Conservation (phyloP, 1,140 invertebrate genomes). For the Bicyclus anynana region DNA sequence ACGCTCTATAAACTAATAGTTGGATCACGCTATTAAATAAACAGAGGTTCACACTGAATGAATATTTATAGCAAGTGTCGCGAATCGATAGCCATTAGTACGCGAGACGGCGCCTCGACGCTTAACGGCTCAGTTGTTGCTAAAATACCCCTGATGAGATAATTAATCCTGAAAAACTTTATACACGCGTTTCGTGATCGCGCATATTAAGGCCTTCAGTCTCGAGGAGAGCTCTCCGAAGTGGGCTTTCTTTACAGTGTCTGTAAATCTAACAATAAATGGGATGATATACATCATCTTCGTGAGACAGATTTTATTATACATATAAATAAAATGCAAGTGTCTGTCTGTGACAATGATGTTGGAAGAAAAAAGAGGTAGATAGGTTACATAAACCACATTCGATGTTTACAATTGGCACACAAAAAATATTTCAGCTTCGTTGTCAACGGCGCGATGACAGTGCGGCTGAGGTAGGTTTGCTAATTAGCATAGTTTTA, state of each 20-base stretch:
- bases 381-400: too few relatives aligned
- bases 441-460: too few relatives aligned
- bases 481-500: too few relatives aligned
- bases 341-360: too few relatives aligned
- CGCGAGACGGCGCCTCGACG: constrained; percentile 9
- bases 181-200: constrained; percentile 12
- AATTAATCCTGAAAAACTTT: constrained; percentile 20
- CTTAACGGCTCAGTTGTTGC: constrained; percentile 28
- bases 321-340: too few relatives aligned
- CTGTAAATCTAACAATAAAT: background rate
- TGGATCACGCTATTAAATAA: constrained; percentile 25
- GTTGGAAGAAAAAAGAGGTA: too few relatives aligned
- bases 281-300: background rate
- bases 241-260: background rate
- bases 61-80: constrained; percentile 34
- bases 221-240: background rate
- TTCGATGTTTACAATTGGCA: too few relatives aligned
- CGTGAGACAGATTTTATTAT: too few relatives aligned
- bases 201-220: background rate
- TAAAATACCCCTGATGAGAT: constrained; percentile 12
- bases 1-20: too few relatives aligned
- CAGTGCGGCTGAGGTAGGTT: too few relatives aligned
- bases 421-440: too few relatives aligned
- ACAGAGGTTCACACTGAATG: constrained; percentile 24
- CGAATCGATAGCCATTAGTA: constrained; percentile 37